A percentile compares a stretch with the other conserved stretches of the same genome.
These are phyloP conservation scores for Desmodus rotundus DNA, from an alignment of 2,113 vertebrate species.

Conservation along the genomic window DNA sequence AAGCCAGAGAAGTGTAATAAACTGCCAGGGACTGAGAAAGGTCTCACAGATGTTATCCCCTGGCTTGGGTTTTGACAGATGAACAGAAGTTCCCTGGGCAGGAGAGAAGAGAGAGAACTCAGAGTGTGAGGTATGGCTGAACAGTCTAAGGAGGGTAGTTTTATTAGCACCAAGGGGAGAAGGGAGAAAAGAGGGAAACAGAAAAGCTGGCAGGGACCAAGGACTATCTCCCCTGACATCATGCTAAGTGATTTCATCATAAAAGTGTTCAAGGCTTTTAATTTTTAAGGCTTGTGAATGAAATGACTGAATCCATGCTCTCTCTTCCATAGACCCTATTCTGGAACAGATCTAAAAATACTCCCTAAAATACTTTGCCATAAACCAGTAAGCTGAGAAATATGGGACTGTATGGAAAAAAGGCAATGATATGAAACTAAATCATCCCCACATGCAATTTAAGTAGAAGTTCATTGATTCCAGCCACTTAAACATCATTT, in stretches of 20 bases:
- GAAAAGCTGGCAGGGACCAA: neutral
- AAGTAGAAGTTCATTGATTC: conserved; percentile 21
- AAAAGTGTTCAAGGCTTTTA: neutral
- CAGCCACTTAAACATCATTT: neutral
- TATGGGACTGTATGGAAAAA: neutral
- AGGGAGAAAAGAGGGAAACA: neutral
- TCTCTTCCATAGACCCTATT: neutral
- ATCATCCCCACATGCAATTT: neutral
- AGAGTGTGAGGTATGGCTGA: neutral
- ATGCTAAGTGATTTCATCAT: neutral
- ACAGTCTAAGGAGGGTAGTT: neutral
- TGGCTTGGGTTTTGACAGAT: conserved; percentile 4
- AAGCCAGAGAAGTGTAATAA: neutral
- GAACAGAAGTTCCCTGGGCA: neutral
- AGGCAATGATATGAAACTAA: neutral
- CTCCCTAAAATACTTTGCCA: neutral
- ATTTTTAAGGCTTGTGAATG: neutral
- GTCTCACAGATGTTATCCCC: neutral
- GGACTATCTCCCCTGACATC: neutral
- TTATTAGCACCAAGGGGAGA: neutral
- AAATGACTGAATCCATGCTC: neutral
- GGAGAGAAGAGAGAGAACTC: neutral
- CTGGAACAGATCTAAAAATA: neutral
- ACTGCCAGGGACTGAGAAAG: neutral
- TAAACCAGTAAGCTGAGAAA: neutral